Percentiles rank a stretch among this genome's conserved stretches.
Conservation (phyloP, 2,797 vertebrate species). For the Zenarchopterus dispar region DNA sequence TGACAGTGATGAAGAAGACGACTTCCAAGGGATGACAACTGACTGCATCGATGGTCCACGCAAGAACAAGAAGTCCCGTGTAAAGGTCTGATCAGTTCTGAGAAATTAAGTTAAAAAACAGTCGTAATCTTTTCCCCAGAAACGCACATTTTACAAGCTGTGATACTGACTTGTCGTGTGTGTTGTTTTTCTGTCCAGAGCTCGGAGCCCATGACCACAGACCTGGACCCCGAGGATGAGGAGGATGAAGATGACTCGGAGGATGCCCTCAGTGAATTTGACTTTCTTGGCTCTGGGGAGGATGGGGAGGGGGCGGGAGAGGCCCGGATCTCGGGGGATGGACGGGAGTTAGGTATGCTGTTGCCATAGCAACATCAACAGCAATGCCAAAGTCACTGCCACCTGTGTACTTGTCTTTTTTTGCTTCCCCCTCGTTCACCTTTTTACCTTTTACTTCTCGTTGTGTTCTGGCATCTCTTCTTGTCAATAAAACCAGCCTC, state of each 20-base stretch:
- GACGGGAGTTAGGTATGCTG: slow-evolving; percentile 87
- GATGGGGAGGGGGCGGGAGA: slow-evolving; percentile 88
- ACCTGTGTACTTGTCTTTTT: slow-evolving; percentile 66
- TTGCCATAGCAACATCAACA: slow-evolving; percentile 68
- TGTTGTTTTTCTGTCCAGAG: slow-evolving; percentile 62
- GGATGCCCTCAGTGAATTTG: slow-evolving; percentile 91
- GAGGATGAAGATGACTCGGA: slow-evolving; percentile 92
- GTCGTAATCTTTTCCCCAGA: not conserved
- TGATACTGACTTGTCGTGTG: not conserved
- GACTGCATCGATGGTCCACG: slow-evolving; percentile 84
- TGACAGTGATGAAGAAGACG: slow-evolving; percentile 91
- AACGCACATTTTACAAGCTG: too few relatives aligned
- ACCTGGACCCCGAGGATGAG: slow-evolving; percentile 90
- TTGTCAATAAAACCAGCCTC: slow-evolving; percentile 78
- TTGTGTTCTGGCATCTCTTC: slow-evolving; percentile 77
- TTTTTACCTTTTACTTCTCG: slow-evolving; percentile 73
- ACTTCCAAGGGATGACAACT: slow-evolving; percentile 85
- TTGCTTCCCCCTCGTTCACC: slow-evolving; percentile 56
- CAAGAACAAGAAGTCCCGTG: slow-evolving; percentile 85
- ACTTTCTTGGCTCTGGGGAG: slow-evolving; percentile 91
- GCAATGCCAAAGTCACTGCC: slow-evolving; percentile 76
- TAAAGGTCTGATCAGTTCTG: slow-evolving; percentile 74
- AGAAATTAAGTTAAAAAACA: not conserved
- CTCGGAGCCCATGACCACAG: slow-evolving; percentile 85
- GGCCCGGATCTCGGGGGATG: slow-evolving; percentile 85